A percentile compares a stretch with the other conserved stretches of the same genome.
phyloP scores from a whole-genome alignment of 2,113 vertebrate genomes.

The Micromys minutus region DNA sequence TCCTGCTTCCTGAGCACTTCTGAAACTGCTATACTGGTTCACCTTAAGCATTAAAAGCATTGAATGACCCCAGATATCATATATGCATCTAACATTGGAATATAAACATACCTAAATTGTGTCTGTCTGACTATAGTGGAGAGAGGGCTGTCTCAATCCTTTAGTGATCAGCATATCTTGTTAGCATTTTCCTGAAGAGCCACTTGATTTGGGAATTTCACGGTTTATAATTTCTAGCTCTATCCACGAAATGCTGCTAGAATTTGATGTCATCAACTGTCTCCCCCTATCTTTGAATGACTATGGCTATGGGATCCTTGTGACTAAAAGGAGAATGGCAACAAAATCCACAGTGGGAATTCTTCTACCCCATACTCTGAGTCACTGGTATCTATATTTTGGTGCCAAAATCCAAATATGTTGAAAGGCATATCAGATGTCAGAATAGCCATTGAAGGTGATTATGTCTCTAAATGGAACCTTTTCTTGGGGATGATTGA shows the following conservation, averaged over 20 bases:
- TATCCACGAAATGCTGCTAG: background rate
- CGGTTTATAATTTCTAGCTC: background rate
- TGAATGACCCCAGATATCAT: background rate
- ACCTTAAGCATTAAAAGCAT: background rate
- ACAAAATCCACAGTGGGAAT: background rate
- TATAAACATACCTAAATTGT: background rate
- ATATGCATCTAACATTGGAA: background rate
- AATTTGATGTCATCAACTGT: background rate
- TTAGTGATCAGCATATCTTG: background rate
- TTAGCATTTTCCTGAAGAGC: background rate
- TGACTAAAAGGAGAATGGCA: background rate
- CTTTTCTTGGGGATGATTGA: background rate
- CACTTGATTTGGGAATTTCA: background rate
- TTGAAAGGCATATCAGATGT: too few relatives aligned
- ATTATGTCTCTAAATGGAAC: background rate
- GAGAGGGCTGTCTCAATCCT: background rate
- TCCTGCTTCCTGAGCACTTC: background rate
- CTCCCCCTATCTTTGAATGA: background rate
- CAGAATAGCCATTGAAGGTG: background rate
- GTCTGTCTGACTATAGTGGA: background rate
- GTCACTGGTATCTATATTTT: background rate
- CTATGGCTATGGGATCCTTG: background rate
- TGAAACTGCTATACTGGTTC: background rate
- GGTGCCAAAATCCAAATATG: background rate
- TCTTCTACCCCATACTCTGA: background rate